Evolutionary conservation across 2,888 invertebrate genomes (phyloP), one percentile per base, ranked within the genome.

Genomic region (Cryptosula pallasiana): DNA sequence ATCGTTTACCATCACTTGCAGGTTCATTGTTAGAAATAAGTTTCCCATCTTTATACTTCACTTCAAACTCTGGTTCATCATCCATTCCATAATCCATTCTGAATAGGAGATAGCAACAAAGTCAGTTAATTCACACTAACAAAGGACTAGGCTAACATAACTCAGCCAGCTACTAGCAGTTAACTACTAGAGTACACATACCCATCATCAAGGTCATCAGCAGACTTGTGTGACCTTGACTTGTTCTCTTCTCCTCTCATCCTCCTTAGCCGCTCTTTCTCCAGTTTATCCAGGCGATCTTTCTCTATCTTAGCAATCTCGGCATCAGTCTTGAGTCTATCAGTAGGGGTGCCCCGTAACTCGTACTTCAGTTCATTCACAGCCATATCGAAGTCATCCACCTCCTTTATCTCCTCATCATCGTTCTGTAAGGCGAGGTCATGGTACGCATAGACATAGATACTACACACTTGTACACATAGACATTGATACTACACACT

Each of bases 191-290:
- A 45, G 45, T 20, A 13, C 23, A 63, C 63, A 73, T 79, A 87
- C 82, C 91, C 91, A 84, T 93, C 93, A 78, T 94, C 93, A 73
- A 95, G 87, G 83, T 93, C 94, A 86, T 95, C 95, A 0, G 93
- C 94, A 74, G 88, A 91, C 84, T 89, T 87, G 81, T 94, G 92
- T 77, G 89, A 58, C 89, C 3, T 72, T 69, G 73, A 69, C 73
- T 75, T 75, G 29, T 29, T 13, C 20, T 74, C 20, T 55, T 69
- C 70, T 5, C 90, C 91, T 75, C 88, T 87, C 95, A 95, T 96
- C 79, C 96, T 88, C 73, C 88, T 86, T 63, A 91, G 81, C 73
- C 94, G 87, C 76, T 93, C 92, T 74, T 87, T 76, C 83, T 96
- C 94, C 58, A 94, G 85, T 78, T 89, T 88, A 76, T 92, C 91